Conservation (phyloP, 2,113 vertebrate genomes). For the Phodopus roborovskii region DNA sequence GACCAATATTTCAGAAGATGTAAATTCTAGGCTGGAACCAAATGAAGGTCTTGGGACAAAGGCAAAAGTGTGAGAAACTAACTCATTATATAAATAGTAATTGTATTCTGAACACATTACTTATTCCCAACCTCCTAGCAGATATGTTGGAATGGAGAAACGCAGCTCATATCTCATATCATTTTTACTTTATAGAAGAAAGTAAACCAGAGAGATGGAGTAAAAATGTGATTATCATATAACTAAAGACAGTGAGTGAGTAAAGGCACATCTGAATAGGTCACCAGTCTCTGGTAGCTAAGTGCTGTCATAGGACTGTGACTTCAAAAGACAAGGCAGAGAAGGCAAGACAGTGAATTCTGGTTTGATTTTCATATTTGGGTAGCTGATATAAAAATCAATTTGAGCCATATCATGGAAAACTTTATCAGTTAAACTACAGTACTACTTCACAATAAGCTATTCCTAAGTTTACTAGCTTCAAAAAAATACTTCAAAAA, state of each 20-base stretch:
- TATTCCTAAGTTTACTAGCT: neutral
- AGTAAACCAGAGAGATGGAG: constrained; percentile 46
- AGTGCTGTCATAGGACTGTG: neutral
- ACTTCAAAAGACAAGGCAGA: neutral
- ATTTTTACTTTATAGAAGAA: constrained; percentile 26
- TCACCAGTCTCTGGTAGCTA: neutral
- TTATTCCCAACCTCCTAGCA: constrained; percentile 16
- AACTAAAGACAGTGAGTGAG: neutral
- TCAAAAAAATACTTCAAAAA: neutral
- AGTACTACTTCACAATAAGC: neutral
- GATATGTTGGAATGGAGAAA: neutral
- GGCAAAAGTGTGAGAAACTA: neutral
- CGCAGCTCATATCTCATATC: neutral
- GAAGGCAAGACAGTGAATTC: neutral
- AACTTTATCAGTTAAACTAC: neutral
- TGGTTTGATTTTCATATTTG: constrained; percentile 27
- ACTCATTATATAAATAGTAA: neutral
- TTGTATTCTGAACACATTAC: neutral
- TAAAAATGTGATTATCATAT: neutral
- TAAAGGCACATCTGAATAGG: neutral
- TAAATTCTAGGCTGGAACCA: constrained; percentile 11
- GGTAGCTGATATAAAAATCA: neutral
- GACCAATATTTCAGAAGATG: neutral
- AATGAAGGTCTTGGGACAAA: neutral
- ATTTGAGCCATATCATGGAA: neutral